Evolutionary conservation across 2,797 vertebrate species (phyloP).

Genomic region (Chaenodraco wilsoni): DNA sequence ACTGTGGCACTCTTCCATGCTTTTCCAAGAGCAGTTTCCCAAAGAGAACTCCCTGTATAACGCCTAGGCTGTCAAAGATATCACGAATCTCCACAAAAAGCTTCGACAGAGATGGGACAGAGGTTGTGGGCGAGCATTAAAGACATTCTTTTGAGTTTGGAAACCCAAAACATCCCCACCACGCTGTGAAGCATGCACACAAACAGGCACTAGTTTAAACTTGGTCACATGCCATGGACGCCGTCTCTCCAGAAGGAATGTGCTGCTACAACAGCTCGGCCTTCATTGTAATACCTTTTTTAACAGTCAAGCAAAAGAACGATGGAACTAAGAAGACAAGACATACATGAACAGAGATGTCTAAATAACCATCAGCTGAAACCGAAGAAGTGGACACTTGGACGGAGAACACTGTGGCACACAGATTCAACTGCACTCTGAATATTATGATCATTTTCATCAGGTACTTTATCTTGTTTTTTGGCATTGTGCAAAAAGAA

Average conservation of each 20-base stretch:
- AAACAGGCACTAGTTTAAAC: slow-evolving; percentile 67
- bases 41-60: slow-evolving; percentile 14
- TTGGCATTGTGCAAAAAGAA: slow-evolving; percentile 80
- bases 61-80: background rate
- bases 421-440: slow-evolving; percentile 59
- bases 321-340: slow-evolving; percentile 16
- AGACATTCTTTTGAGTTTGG: slow-evolving; percentile 51
- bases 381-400: slow-evolving; percentile 23
- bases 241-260: slow-evolving; percentile 35
- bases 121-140: slow-evolving; percentile 25
- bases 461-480: slow-evolving; percentile 68
- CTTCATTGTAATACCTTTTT: background rate
- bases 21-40: slow-evolving; percentile 16
- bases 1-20: slow-evolving; percentile 21
- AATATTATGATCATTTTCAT: slow-evolving; percentile 52
- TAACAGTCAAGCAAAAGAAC: slow-evolving; percentile 46
- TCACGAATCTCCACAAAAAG: slow-evolving; percentile 1
- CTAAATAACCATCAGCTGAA: slow-evolving; percentile 19
- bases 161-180: slow-evolving; percentile 25
- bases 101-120: slow-evolving; percentile 1
- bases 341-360: slow-evolving; percentile 26
- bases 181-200: slow-evolving; percentile 29
- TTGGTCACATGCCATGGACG: slow-evolving; percentile 37
- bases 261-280: slow-evolving; percentile 33
- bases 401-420: slow-evolving; percentile 54